Base-by-base conservation (phyloP, 2,113 vertebrate species). In the Tretioscincus oriximinensis region DNA sequence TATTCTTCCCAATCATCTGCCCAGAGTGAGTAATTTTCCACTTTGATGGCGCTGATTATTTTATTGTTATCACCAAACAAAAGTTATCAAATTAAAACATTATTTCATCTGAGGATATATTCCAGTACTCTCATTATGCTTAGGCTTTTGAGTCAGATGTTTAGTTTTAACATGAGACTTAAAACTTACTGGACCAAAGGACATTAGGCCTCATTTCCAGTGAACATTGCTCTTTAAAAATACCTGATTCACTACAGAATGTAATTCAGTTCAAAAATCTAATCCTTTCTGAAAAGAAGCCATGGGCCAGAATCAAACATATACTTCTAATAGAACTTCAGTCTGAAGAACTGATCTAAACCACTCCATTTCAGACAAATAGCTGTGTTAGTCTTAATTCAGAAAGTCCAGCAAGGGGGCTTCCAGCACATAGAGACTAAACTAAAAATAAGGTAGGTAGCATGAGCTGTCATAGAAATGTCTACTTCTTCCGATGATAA, bases 1-100 rank as follows among this genome's bases (percentile, higher is more conserved):
- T 91, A 68, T 63, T 29, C 82, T 82, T 81, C 75, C 60, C 84
- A 81, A 82, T 84, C 47, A 86, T 84, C 75, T 86, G 64, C 58
- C 70, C 87, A 88, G 71, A 78, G 68, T 82, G 21, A 85, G 84
- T 68, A 65, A 22, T 78, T 77, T 80, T 35, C 26, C 71, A 18
- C 67, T 81, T 77, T 77, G 9, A 11, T 45, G 8, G 76, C 2
- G 0, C 21, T 26, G 78, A 75, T 14, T 66, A 14, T 66, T 29
- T 66, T 66, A 14, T 18, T 58, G 61, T 63, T 22, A 7, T 21
- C 16, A 71, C 67, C 51, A 84, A 82, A 76, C 72, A 82, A 85
- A 80, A 80, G 1, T 73, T 90, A 35, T n/a, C 83, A 41, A 65
- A 4, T 65, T 80, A 20, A 64, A 82, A 84, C 1, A n/a, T 1